phyloP scores from a whole-genome alignment of 2,113 vertebrate species.

The Limnothrissa miodon region DNA sequence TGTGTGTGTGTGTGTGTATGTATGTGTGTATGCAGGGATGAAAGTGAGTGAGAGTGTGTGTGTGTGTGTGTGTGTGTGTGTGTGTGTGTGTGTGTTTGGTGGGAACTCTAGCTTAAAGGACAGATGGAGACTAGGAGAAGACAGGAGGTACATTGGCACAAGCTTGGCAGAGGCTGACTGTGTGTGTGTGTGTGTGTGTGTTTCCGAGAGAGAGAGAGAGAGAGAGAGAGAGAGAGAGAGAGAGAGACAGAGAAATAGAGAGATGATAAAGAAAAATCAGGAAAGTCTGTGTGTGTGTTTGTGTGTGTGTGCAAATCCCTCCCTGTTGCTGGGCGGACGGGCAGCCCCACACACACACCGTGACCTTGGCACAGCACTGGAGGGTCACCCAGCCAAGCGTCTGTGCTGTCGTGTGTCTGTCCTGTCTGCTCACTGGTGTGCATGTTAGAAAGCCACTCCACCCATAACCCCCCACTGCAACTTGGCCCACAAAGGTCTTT shows the following conservation, averaged over 20 bases:
- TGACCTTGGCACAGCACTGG: slow-evolving; percentile 69
- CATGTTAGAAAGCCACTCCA: slow-evolving; percentile 24
- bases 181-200: slow-evolving; percentile 53
- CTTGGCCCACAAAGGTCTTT: not conserved
- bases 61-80: slow-evolving; percentile 28
- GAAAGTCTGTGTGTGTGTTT: slow-evolving; percentile 31
- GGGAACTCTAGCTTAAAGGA: slow-evolving; percentile 58
- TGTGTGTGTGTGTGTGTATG: not conserved
- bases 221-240: not conserved
- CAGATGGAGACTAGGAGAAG: slow-evolving; percentile 79
- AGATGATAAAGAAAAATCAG: too few species aligned
- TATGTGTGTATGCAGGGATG: not conserved
- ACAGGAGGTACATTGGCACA: slow-evolving; percentile 72
- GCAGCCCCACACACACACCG: slow-evolving; percentile 55
- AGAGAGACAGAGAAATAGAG: not conserved
- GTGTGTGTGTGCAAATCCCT: slow-evolving; percentile 42
- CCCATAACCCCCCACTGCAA: not conserved
- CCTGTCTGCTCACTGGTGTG: slow-evolving; percentile 32
- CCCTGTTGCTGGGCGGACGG: slow-evolving; percentile 50
- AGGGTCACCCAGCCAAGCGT: slow-evolving; percentile 69
- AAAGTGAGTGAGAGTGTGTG: not conserved
- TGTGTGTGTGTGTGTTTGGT: slow-evolving; percentile 25
- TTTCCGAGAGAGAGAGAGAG: not conserved
- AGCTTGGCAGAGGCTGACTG: slow-evolving; percentile 62
- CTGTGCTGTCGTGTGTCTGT: slow-evolving; percentile 55